Evolutionary conservation across 2,797 vertebrate species (phyloP).

Genomic region (Macrochelys suwanniensis): DNA sequence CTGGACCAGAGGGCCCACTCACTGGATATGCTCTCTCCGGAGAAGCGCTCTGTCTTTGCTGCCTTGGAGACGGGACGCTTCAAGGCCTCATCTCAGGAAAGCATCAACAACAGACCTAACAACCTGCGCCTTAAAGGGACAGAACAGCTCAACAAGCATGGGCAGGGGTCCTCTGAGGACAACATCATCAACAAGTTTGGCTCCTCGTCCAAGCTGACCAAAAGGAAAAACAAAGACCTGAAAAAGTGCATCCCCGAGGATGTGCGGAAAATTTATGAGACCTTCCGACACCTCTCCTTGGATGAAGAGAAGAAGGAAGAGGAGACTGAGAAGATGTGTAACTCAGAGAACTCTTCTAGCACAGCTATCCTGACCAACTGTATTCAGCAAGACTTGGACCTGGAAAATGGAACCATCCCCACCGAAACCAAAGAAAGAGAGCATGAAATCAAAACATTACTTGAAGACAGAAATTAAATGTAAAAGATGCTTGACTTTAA

Average conservation of each 20-base stretch:
- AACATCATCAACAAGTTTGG: conserved; percentile 96
- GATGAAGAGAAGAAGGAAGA: conserved; percentile 90
- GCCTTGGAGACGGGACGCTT: conserved; percentile 92
- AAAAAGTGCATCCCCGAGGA: conserved; percentile 92
- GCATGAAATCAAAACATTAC: conserved; percentile 82
- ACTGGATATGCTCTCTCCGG: conserved; percentile 96
- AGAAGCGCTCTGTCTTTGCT: conserved; percentile 94
- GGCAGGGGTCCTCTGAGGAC: conserved; percentile 91
- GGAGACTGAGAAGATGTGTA: conserved; percentile 79
- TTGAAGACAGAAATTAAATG: conserved; percentile 84
- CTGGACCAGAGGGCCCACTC: conserved; percentile 96
- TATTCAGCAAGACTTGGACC: conserved; percentile 82
- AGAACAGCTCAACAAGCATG: conserved; percentile 87
- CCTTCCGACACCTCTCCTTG: conserved; percentile 86
- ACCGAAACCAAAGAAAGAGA: conserved; percentile 89
- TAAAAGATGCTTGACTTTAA: conserved; percentile 68
- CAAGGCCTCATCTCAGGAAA: conserved; percentile 97
- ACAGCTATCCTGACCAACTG: conserved; percentile 88
- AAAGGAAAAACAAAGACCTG: conserved; percentile 92
- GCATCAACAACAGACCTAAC: conserved; percentile 95
- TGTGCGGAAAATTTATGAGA: conserved; percentile 87
- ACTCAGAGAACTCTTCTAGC: conserved; percentile 87
- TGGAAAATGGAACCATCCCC: conserved; percentile 87
- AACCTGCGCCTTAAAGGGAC: conserved; percentile 91
- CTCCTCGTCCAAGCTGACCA: conserved; percentile 91